Conservation (phyloP, 2,113 vertebrate genomes). For the Herpetotheres cachinnans region DNA sequence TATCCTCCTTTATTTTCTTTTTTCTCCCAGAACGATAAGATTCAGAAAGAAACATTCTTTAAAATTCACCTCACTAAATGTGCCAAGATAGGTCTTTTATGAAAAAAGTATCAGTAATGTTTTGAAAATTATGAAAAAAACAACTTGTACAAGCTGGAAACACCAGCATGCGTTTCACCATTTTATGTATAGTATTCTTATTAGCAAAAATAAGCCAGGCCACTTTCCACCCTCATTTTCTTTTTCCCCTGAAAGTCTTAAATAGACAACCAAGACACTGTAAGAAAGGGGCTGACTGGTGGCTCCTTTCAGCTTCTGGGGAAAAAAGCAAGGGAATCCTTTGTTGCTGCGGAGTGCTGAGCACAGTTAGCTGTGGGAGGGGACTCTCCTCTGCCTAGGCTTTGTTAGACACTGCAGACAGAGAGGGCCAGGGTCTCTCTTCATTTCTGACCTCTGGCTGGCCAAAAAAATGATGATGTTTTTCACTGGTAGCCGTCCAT, state of each 20-base stretch:
- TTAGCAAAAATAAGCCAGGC: neutral
- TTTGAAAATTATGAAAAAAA: neutral
- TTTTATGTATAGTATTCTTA: neutral
- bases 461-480: neutral
- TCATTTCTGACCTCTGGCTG: neutral
- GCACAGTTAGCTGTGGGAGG: neutral
- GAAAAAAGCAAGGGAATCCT: neutral
- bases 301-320: neutral
- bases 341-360: neutral
- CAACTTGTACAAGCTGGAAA: neutral
- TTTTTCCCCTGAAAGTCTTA: neutral
- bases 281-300: neutral
- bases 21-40: neutral
- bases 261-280: neutral
- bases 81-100: neutral
- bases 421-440: neutral
- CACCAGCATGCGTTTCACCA: rapidly evolving
- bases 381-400: neutral
- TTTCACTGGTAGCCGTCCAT: neutral
- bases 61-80: neutral
- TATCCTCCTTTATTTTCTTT: neutral
- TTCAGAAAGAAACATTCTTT: neutral
- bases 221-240: neutral
- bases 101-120: neutral
- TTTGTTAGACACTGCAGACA: neutral